phyloP scores from a whole-genome alignment of 53 echinoderm and acorn worm genomes.

The Paelopatides confundens region DNA sequence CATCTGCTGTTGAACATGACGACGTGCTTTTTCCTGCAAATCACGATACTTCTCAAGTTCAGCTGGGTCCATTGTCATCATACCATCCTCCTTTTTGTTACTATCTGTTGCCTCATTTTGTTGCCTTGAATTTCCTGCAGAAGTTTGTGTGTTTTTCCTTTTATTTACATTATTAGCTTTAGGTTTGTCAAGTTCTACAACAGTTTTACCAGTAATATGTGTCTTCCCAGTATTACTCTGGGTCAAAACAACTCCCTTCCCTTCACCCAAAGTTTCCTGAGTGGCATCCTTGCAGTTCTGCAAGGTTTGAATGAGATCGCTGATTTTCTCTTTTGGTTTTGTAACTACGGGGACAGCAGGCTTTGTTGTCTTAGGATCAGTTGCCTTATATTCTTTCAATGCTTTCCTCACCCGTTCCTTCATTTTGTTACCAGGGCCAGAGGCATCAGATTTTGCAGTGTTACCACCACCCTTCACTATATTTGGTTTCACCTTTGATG shows the following conservation, averaged over 20 bases:
- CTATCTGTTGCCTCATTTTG: background rate
- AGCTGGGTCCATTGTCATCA: slow-evolving; percentile 89
- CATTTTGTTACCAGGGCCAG: slow-evolving; percentile 44
- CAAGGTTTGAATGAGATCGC: slow-evolving; percentile 84
- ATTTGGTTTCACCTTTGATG: slow-evolving; percentile 19
- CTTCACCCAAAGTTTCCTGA: slow-evolving; percentile 69
- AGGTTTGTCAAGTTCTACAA: slow-evolving; percentile 58
- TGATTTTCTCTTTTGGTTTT: slow-evolving; percentile 87
- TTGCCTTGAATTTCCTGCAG: background rate
- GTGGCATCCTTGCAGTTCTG: slow-evolving; percentile 84
- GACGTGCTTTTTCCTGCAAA: slow-evolving; percentile 90
- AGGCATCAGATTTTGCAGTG: background rate
- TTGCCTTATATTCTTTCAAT: slow-evolving; percentile 84
- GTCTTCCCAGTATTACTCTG: slow-evolving; percentile 78
- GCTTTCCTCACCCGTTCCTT: slow-evolving; percentile 93
- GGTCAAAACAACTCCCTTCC: slow-evolving; percentile 86
- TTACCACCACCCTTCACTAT: background rate
- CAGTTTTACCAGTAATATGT: slow-evolving; percentile 71
- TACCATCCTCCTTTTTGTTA: slow-evolving; percentile 25
- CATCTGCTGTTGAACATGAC: slow-evolving; percentile 95
- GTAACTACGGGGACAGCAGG: slow-evolving; percentile 54
- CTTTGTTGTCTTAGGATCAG: slow-evolving; percentile 83
- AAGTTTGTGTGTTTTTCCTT: background rate
- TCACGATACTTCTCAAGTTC: slow-evolving; percentile 98
- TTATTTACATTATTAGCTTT: background rate